Conservation (phyloP, 1,140 invertebrate species). For the Hyposmocoma kahamanoa region DNA sequence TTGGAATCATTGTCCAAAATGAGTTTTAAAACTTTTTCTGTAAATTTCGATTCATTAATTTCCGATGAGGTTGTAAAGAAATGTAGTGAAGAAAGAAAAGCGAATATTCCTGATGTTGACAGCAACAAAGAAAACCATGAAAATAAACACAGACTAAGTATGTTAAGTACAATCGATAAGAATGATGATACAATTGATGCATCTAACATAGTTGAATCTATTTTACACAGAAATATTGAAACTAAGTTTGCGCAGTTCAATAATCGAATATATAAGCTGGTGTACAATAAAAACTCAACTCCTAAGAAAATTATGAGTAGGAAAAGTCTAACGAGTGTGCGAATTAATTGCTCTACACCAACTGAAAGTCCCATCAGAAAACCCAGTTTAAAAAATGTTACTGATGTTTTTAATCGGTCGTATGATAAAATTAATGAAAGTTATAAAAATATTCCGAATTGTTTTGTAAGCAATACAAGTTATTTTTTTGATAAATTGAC, state of each 20-base stretch:
- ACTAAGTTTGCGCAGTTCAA: slow-evolving; percentile 45
- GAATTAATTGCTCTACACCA: slow-evolving; percentile 59
- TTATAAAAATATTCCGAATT: too few species aligned
- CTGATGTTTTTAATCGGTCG: too few species aligned
- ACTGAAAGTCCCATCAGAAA: slow-evolving; percentile 41
- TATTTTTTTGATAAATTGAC: slow-evolving; percentile 66
- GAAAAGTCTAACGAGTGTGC: slow-evolving; percentile 20
- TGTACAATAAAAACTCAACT: slow-evolving; percentile 48
- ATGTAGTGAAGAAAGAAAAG: too few species aligned
- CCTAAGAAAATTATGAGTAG: slow-evolving; percentile 28
- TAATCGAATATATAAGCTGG: slow-evolving; percentile 48
- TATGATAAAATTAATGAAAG: too few species aligned
- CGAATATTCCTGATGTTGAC: too few species aligned
- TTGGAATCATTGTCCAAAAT: slow-evolving; percentile 18
- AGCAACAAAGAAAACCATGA: slow-evolving; percentile 35
- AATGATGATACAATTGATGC: slow-evolving; percentile 70
- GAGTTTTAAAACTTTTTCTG: slow-evolving; percentile 34
- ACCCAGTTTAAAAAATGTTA: too few species aligned
- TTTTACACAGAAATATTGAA: slow-evolving; percentile 54
- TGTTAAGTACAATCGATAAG: slow-evolving; percentile 65
- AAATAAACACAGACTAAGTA: slow-evolving; percentile 22
- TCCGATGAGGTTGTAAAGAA: slow-evolving; percentile 7
- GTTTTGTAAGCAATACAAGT: too few species aligned
- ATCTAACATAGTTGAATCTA: slow-evolving; percentile 76
- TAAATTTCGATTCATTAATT: slow-evolving; percentile 11